Conservation (phyloP, 2,888 invertebrate species). For the Agelastica alni region DNA sequence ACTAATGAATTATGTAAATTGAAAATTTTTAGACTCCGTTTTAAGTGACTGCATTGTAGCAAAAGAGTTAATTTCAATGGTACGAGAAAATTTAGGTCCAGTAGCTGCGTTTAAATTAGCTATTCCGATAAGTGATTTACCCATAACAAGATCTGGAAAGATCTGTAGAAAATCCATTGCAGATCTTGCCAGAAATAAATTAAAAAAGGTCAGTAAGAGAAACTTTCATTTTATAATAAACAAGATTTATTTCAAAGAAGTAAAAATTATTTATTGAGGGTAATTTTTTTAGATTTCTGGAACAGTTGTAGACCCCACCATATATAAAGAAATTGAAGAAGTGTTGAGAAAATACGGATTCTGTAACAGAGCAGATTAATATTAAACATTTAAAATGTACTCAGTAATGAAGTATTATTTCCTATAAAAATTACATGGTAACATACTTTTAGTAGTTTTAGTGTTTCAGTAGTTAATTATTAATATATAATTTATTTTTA, state of each 20-base stretch:
- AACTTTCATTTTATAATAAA: no score
- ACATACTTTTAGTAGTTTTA: no score
- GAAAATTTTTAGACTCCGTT: constrained; percentile 56
- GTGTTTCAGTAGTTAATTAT: no score
- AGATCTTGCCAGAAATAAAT: constrained; percentile 80
- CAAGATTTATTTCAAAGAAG: no score
- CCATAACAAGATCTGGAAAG: constrained; percentile 87
- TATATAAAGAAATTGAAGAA: constrained; percentile 76
- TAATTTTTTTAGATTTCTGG: constrained; percentile 68
- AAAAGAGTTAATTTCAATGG: constrained; percentile 62
- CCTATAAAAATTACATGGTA: no score
- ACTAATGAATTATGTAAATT: no score
- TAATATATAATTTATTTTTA: no score
- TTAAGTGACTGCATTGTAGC: constrained; percentile 61
- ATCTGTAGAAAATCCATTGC: constrained; percentile 80
- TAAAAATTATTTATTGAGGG: no score
- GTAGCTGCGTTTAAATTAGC: constrained; percentile 87
- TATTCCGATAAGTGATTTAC: constrained; percentile 77
- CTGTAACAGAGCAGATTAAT: constrained; percentile 47
- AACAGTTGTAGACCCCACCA: constrained; percentile 84
- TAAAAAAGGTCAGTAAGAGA: constrained; percentile 68
- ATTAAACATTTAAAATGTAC: no score
- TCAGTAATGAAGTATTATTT: no score
- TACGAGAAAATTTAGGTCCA: constrained; percentile 75
- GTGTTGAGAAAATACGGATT: constrained; percentile 75